Evolutionary conservation across 2,797 vertebrate species (phyloP).

Genomic region (Propithecus perrieri): DNA sequence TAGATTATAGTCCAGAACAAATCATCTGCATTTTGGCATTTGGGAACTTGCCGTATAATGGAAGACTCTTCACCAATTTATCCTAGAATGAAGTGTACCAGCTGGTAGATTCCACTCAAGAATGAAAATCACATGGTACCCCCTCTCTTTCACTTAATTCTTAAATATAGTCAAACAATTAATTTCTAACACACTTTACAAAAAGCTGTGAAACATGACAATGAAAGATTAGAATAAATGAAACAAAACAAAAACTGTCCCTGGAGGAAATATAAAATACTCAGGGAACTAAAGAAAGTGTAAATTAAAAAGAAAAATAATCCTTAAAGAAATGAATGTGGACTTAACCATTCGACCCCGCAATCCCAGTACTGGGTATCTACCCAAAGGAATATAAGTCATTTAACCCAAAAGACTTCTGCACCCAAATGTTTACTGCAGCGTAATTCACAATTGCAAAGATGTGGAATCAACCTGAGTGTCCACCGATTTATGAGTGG

Average conservation of each 20-base stretch:
- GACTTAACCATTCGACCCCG: too few relatives aligned
- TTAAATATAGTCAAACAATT: neutral
- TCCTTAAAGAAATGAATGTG: too few relatives aligned
- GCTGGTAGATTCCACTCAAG: neutral
- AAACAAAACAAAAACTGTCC: neutral
- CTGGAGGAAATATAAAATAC: neutral
- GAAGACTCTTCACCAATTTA: neutral
- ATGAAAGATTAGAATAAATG: neutral
- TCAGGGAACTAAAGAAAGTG: neutral
- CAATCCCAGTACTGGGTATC: too few relatives aligned
- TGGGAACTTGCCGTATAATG: neutral
- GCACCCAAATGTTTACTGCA: too few relatives aligned
- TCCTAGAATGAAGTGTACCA: neutral
- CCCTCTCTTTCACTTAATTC: neutral
- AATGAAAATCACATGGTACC: neutral
- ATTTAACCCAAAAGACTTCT: too few relatives aligned
- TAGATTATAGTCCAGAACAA: neutral
- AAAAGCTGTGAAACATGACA: neutral
- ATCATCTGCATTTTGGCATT: neutral
- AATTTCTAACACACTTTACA: neutral
- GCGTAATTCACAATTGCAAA: too few relatives aligned
- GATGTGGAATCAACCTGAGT: too few relatives aligned
- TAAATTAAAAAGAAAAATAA: neutral
- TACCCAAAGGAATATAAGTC: too few relatives aligned
- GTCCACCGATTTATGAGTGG: too few relatives aligned